Conservation (phyloP, 1,140 invertebrate genomes). For the Micrasema longulum region DNA sequence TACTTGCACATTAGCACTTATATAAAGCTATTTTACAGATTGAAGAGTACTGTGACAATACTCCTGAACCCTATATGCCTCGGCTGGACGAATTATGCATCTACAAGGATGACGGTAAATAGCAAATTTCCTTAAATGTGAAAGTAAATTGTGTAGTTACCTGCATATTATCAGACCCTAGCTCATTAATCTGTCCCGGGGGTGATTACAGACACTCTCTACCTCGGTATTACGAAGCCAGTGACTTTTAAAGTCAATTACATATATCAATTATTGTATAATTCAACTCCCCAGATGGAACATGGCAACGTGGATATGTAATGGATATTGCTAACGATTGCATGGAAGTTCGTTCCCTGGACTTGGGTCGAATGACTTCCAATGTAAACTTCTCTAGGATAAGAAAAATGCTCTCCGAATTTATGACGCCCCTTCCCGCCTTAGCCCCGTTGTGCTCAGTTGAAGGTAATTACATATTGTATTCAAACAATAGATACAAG, state of each 20-base stretch:
- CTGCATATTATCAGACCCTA: background rate
- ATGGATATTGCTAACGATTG: background rate
- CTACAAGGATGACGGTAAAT: conserved; percentile 24
- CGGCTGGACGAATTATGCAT: background rate
- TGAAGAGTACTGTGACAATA: conserved; percentile 3
- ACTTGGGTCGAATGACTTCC: background rate
- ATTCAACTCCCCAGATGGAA: conserved; percentile 2
- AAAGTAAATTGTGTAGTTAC: background rate
- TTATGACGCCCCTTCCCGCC: conserved; percentile 1
- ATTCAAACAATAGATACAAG: background rate
- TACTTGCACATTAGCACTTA: background rate
- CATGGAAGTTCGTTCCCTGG: background rate
- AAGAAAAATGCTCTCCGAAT: conserved; percentile 14
- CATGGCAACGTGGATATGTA: conserved; percentile 14
- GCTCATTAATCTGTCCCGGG: background rate
- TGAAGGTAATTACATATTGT: conserved; percentile 5
- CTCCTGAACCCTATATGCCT: conserved; percentile 7
- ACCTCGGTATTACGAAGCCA: background rate
- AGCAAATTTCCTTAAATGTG: background rate
- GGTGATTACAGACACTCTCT: background rate
- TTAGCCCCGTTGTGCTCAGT: background rate
- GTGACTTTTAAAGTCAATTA: background rate
- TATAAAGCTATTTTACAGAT: conserved; percentile 4
- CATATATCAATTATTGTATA: background rate
- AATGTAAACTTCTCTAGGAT: background rate